Evolutionary conservation across 2,888 invertebrate genomes (phyloP), one percentile per base, ranked within the genome.

Genomic region (Chironomus tentans): DNA sequence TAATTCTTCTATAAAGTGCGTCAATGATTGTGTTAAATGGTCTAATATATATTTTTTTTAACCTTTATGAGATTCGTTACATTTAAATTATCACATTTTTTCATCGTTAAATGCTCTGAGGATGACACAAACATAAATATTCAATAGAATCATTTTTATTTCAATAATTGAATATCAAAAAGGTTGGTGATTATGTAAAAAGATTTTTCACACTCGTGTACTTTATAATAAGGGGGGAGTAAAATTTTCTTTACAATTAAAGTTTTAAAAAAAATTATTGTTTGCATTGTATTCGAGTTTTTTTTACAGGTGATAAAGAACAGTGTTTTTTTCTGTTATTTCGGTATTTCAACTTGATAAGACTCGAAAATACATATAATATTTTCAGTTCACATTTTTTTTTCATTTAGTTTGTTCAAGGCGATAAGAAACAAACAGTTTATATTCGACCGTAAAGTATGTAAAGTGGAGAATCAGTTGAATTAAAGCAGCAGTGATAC

Each of bases 271-370:
- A 68, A 68, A 38, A 38, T 28, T 15, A 56, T 18, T 68, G 47
- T 70, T 70, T 70, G 70, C 15, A 24, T 18, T 15, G 18, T 10
- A 46, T 48, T 13, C 70, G 47, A 12, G 70, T 70, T 13, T 24
- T 70, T n/a, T 69, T 28, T 28, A 28, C 69, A 69, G 70, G 48
- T 48, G 70, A 70, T 70, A 70, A 70, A 70, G 48, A 70, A 15
- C 18, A 70, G n/a, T 12, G n/a, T 70, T 70, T 48, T 38, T 70
- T 13, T 38, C 28, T 38, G 12, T n/a, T 48, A 47, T 70, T 21
- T 47, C 18, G 15, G 46, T 47, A 21, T 56, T 18, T 56, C n/a
- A 15, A 18, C 15, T 56, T 56, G 56, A 56, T 56, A 56, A 56
- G 56, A 56, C 65, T 21, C 24, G 12, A 24, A 24, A 65, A 22